phyloP scores from a whole-genome alignment of 2,113 vertebrate species.

The Sisor rabdophorus region DNA sequence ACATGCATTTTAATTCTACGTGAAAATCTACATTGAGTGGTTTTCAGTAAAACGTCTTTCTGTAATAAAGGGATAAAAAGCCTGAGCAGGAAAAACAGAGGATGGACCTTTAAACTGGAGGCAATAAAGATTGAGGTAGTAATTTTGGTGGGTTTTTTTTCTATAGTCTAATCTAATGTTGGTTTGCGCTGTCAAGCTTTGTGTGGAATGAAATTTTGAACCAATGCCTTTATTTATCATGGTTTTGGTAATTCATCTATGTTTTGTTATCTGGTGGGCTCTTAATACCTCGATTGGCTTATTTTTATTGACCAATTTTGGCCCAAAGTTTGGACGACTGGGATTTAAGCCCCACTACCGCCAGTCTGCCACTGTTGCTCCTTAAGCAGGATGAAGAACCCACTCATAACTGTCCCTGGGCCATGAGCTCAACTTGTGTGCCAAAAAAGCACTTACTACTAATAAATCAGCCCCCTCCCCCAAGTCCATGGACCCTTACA shows the following conservation, averaged over 20 bases:
- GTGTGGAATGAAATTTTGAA: background rate
- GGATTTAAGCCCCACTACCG: too few species aligned
- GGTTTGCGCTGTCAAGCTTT: background rate
- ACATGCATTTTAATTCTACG: background rate
- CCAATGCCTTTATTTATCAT: background rate
- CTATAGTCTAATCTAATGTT: background rate
- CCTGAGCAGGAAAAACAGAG: background rate
- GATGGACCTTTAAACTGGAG: background rate
- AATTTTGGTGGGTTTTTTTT: constrained; percentile 8
- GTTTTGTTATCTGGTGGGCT: accelerated
- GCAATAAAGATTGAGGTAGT: constrained; percentile 39
- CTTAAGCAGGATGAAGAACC: too few species aligned
- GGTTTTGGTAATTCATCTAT: background rate
- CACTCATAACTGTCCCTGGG: too few species aligned
- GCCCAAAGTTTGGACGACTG: background rate
- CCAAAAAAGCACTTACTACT: too few species aligned
- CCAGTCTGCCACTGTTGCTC: too few species aligned
- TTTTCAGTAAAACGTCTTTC: background rate
- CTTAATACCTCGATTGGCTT: too few species aligned
- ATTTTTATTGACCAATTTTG: too few species aligned
- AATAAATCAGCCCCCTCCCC: too few species aligned
- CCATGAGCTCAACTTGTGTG: too few species aligned
- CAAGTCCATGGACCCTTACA: too few species aligned
- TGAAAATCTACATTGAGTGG: constrained; percentile 1
- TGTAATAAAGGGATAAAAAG: too few species aligned